Evolutionary conservation across 2,888 invertebrate species (phyloP), one percentile per base, ranked within the genome.

Genomic region (Amiota communis): DNA sequence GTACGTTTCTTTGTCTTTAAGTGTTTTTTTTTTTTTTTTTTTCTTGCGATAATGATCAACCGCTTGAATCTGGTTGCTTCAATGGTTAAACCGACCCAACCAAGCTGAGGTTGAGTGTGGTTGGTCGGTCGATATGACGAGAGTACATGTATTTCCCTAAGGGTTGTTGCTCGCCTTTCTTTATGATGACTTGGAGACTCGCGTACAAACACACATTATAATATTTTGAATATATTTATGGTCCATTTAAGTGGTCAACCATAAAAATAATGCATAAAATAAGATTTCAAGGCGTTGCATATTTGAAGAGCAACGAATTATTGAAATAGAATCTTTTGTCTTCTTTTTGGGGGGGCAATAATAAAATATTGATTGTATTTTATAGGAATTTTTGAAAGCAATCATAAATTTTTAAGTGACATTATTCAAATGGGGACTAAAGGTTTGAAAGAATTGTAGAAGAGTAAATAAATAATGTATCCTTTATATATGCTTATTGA

Each of bases 41-140:
- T 47, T 48, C 17, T 9, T 15, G 65, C 65, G 65, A 65, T 65
- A 65, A 65, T 48, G 48, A 65, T 65, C 65, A 65, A 48, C 17
- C 15, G 36, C 63, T 17, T 59, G 20, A 17, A 17, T 17, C 12
- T 51, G n/a, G 17, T 17, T 3, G 63, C 46, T 36, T 63, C 36
- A 36, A 15, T 65, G 65, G 65, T 49, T 49, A 48, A 48, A 65
- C 65, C 65, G 12, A 15, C 17, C 49, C 3, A 47, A 59, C 17
- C 59, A 11, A 15, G 59, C 15, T 59, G 65, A 48, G 65, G 65
- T 65, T 65, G 23, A n/a, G 13, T 36, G 63, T 48, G 48, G 15
- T n/a, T 15, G n/a, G 65, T 65, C 15, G 23, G 17, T 61, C 59
- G 20, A 65, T 48, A 11, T 65, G 48, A 17, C 36, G 36, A 36